A percentile compares a stretch with the other conserved stretches of the same genome.
Evolutionary conservation across 2,113 vertebrate genomes (phyloP).

Genomic region (Smithornis capensis): DNA sequence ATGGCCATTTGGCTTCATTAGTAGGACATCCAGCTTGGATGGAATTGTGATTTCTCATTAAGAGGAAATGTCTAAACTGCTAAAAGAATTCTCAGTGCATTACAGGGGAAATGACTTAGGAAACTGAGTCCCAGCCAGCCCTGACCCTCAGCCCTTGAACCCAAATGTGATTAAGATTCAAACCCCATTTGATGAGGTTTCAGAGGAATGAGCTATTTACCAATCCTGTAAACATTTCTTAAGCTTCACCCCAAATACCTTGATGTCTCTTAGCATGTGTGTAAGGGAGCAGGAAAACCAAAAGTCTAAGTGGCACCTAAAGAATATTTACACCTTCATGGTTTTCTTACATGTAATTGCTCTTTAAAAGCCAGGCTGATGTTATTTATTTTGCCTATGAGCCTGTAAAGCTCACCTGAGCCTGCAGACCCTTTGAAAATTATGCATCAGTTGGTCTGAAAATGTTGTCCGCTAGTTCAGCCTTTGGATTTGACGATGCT

Average conservation of each 20-base stretch:
- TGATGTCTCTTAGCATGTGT: not conserved
- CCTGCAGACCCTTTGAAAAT: not conserved
- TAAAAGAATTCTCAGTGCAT: not conserved
- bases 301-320: not conserved
- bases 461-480: not conserved
- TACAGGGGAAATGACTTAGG: too few relatives aligned
- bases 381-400: not conserved
- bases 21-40: not conserved
- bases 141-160: not conserved
- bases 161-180: not conserved
- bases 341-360: not conserved
- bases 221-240: not conserved
- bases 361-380: not conserved
- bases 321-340: not conserved
- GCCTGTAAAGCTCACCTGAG: not conserved
- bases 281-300: not conserved
- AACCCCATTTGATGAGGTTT: not conserved
- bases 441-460: not conserved
- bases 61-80: not conserved
- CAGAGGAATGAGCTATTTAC: not conserved
- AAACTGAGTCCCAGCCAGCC: not conserved
- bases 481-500: accelerated
- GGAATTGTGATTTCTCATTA: not conserved
- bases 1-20: not conserved
- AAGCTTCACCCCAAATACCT: not conserved